phyloP scores from a whole-genome alignment of 92 coral and sea anemone species.

The Bergia puertoricense region DNA sequence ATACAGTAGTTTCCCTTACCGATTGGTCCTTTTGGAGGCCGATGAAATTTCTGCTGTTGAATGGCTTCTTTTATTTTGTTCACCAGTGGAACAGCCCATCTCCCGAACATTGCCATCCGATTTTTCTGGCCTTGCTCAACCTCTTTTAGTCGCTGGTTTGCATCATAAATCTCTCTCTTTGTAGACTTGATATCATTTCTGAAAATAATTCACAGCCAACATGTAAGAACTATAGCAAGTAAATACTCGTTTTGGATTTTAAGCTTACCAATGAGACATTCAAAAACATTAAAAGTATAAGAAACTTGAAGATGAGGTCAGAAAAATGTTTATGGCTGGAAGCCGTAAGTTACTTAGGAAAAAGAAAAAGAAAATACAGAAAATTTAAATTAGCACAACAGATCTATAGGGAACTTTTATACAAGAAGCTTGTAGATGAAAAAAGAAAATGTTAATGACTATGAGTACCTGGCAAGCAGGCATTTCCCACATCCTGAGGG shows the following conservation, averaged over 20 bases:
- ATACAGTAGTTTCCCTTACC: neutral
- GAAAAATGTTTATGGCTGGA: no score
- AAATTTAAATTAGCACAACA: no score
- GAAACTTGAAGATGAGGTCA: no score
- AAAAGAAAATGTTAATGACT: no score
- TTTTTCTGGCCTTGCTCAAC: slow-evolving; percentile 5
- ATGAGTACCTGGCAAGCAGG: no score
- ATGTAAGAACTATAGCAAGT: neutral
- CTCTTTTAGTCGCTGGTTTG: neutral
- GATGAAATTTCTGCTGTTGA: neutral
- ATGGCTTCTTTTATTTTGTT: neutral
- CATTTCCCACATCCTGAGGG: no score
- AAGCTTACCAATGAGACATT: neutral
- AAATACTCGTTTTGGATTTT: neutral
- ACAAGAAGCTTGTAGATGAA: no score
- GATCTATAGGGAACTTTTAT: no score
- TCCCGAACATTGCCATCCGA: neutral
- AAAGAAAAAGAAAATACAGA: no score
- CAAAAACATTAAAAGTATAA: no score
- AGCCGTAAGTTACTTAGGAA: no score
- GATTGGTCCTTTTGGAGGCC: slow-evolving; percentile 8
- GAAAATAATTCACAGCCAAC: neutral
- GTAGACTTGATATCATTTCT: neutral
- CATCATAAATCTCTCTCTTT: neutral
- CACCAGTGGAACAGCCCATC: neutral